Evolutionary conservation across 2,113 vertebrate species (phyloP), one percentile per base, ranked within the genome.

Genomic region (Psilopsiagon aurifrons): DNA sequence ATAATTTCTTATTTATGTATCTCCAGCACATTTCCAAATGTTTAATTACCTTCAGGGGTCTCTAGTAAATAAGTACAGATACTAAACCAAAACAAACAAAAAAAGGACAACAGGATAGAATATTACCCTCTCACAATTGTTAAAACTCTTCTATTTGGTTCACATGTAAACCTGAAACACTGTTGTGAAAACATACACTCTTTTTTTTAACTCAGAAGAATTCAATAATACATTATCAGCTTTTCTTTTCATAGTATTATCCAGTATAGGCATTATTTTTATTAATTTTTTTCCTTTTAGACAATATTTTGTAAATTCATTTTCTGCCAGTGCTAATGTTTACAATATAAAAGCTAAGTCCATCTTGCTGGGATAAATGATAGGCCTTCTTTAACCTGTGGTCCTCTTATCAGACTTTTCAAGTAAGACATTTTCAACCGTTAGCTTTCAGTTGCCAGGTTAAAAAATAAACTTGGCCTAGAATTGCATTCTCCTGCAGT

Each of bases 1-100:
- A 27, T 86, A 85, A 93, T 92, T 94, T 95, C 57, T 41, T 90
- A 68, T 90, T 83, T 93, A 51, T 77, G 64, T 67, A 83, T 7
- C n/a, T 90, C 24, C 18, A 78, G 43, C 31, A 70, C 10, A 74
- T 80, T 94, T 96, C 41, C 29, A 90, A 94, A 52, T 59, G 52
- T 83, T 90, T 95, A 51, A 85, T 86, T 92, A 81, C 19, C 54
- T 85, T 95, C 43, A 71, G 47, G 22, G 27, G 39, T 49, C 63
- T 71, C 64, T 73, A 82, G 47, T 66, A 90, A 87, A 93, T 51
- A 96, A 44, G 24, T 47, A 49, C 18, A 74, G 18, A 37, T 57
- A 70, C 83, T 69, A 68, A 60, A 60, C 64, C 17, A 6, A 29
- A 24, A 29, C 41, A 37, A 27, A 28, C 24, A 37, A 29, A 78